phyloP scores from a whole-genome alignment of 2,113 vertebrate genomes.

The Pseudonaja textilis region DNA sequence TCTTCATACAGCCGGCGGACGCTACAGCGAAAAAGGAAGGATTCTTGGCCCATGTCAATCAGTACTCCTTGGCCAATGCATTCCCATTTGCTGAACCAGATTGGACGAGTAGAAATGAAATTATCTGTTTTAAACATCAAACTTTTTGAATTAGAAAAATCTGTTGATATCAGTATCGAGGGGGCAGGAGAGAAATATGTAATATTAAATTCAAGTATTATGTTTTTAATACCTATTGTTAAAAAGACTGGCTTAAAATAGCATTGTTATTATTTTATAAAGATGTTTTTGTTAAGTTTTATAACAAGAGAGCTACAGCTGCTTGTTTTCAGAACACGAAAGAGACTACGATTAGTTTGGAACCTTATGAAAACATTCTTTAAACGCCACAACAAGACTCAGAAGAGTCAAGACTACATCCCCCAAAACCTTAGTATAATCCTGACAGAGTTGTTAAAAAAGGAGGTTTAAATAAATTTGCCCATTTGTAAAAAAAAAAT shows the following conservation, averaged over 20 bases:
- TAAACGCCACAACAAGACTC: slow-evolving; percentile 19
- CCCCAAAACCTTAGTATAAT: slow-evolving; percentile 18
- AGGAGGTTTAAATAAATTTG: slow-evolving; percentile 11
- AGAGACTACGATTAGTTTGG: not conserved
- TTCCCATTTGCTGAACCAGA: not conserved
- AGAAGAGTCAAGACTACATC: slow-evolving; percentile 16
- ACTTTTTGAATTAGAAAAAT: not conserved
- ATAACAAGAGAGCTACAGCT: slow-evolving; percentile 25
- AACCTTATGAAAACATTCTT: slow-evolving; percentile 29
- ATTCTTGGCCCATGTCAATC: not conserved
- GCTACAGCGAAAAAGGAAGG: not conserved
- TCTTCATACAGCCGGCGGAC: not conserved
- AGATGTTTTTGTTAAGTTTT: slow-evolving; percentile 18
- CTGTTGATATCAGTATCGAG: not conserved
- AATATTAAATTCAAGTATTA: not conserved
- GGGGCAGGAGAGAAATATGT: not conserved
- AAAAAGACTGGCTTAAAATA: not conserved
- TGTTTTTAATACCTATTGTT: not conserved
- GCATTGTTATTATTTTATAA: not conserved
- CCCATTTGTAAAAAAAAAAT: slow-evolving; percentile 5
- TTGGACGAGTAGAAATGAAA: not conserved
- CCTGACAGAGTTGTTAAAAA: not conserved
- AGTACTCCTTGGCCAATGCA: not conserved
- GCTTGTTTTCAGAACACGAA: slow-evolving; percentile 29
- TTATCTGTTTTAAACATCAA: not conserved